Percentiles rank a stretch among this genome's conserved stretches.
Conservation (phyloP, 2,888 invertebrate species). For the Saturnia pavonia region DNA sequence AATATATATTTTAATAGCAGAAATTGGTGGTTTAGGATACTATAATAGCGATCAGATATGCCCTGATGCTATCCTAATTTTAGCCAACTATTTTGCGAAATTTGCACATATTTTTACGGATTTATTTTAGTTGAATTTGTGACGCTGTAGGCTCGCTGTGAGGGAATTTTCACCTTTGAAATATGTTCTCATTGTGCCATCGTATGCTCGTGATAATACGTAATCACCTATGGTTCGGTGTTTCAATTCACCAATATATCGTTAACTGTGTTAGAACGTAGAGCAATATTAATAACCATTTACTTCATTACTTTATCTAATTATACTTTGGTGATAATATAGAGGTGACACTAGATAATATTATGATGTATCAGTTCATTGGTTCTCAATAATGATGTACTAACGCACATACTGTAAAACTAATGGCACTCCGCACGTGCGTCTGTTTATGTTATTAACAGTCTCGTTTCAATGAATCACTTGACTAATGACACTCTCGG, state of each 20-base stretch:
- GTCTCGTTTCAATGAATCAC: conserved; percentile 17
- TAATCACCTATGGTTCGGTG: not conserved
- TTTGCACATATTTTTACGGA: no score
- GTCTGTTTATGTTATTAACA: conserved; percentile 32
- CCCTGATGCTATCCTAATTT: not conserved
- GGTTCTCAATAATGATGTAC: conserved; percentile 5
- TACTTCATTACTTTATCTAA: not conserved
- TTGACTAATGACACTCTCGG: conserved; percentile 17
- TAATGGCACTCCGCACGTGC: conserved; percentile 22
- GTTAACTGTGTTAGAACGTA: not conserved
- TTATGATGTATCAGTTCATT: conserved; percentile 7
- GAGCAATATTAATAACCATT: conserved; percentile 1
- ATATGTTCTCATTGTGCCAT: no score
- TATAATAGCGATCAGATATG: not conserved
- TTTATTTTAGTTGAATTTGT: no score
- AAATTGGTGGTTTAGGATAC: not conserved
- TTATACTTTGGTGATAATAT: not conserved
- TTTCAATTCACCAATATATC: not conserved
- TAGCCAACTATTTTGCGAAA: no score
- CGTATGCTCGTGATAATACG: not conserved
- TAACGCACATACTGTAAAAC: conserved; percentile 6
- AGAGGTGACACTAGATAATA: conserved; percentile 6
- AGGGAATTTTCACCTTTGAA: no score
- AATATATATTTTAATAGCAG: not conserved
- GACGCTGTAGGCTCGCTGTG: no score